Evolutionary conservation across 2,888 invertebrate species (phyloP).

Genomic region (Dermolepida albohirtum): DNA sequence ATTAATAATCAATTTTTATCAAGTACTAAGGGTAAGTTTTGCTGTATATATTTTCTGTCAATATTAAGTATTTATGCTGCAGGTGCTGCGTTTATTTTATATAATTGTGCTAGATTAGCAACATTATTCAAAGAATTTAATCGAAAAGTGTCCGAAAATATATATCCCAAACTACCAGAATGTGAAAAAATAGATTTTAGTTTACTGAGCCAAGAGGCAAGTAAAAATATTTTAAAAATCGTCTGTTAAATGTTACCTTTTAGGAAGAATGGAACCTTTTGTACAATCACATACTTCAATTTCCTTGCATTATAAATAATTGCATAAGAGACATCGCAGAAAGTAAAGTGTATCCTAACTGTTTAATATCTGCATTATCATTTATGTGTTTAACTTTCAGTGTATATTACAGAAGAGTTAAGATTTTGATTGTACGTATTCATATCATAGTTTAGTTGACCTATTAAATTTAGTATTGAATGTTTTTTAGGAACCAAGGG

Average conservation of each 20-base stretch:
- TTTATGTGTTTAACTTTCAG: conserved; percentile 76
- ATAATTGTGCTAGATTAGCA: conserved; percentile 81
- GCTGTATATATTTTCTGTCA: not conserved
- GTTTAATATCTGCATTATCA: conserved; percentile 74
- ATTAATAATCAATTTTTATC: conserved; percentile 64
- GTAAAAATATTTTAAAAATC: conserved; percentile 4
- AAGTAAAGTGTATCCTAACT: conserved; percentile 73
- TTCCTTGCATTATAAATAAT: conserved; percentile 71
- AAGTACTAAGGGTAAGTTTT: conserved; percentile 68
- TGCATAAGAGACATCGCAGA: conserved; percentile 67
- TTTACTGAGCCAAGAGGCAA: conserved; percentile 75
- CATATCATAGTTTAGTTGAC: not conserved
- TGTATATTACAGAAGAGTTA: conserved; percentile 78
- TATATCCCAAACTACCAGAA: conserved; percentile 72
- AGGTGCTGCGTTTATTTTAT: conserved; percentile 82
- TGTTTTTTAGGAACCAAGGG: conserved; percentile 72
- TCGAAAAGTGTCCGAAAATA: conserved; percentile 67
- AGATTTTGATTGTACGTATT: conserved; percentile 75
- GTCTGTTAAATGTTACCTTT: conserved; percentile 53
- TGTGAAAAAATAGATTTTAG: conserved; percentile 72
- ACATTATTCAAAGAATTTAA: conserved; percentile 75
- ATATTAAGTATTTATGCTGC: conserved; percentile 27
- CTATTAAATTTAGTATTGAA: not conserved
- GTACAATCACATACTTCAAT: conserved; percentile 75
- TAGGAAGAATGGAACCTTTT: conserved; percentile 84